Conservation (phyloP, 2,797 vertebrate genomes). For the Gymnothorax javanicus region DNA sequence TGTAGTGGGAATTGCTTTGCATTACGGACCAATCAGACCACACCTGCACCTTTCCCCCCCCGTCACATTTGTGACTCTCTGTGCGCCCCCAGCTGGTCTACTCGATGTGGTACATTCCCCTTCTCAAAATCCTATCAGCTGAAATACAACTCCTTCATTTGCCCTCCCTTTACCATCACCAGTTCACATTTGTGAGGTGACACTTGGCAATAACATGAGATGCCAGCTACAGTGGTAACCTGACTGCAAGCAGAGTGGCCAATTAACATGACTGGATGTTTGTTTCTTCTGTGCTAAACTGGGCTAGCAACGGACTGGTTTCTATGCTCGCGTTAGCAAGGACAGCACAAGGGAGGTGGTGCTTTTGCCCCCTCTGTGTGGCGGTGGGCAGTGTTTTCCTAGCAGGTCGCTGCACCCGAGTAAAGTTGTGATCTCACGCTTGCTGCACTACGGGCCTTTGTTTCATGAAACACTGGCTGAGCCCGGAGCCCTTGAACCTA, state of each 20-base stretch:
- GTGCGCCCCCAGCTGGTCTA: constrained; percentile 15
- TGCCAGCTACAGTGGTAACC: background rate
- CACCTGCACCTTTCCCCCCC: background rate
- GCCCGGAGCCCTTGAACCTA: constrained; percentile 35
- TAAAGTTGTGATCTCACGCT: constrained; percentile 62
- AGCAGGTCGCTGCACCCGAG: constrained; percentile 33
- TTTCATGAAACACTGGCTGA: constrained; percentile 44
- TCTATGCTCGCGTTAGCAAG: constrained; percentile 28
- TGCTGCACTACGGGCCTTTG: constrained; percentile 36
- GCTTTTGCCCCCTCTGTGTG: constrained; percentile 24
- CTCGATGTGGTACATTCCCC: background rate
- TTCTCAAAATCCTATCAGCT: background rate
- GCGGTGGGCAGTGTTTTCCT: constrained; percentile 41
- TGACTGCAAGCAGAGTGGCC: constrained; percentile 3
- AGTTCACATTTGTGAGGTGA: background rate
- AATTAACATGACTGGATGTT: constrained; percentile 16
- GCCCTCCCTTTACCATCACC: constrained; percentile 14
- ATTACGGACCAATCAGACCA: background rate
- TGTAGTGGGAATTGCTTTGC: background rate
- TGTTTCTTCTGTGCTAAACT: background rate
- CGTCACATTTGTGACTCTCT: background rate
- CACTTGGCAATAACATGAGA: background rate
- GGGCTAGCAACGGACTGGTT: constrained; percentile 10
- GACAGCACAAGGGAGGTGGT: constrained; percentile 60
- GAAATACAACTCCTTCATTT: background rate